Base-by-base conservation (phyloP, 1,140 invertebrate genomes). In the Thereuonema tuberculata region DNA sequence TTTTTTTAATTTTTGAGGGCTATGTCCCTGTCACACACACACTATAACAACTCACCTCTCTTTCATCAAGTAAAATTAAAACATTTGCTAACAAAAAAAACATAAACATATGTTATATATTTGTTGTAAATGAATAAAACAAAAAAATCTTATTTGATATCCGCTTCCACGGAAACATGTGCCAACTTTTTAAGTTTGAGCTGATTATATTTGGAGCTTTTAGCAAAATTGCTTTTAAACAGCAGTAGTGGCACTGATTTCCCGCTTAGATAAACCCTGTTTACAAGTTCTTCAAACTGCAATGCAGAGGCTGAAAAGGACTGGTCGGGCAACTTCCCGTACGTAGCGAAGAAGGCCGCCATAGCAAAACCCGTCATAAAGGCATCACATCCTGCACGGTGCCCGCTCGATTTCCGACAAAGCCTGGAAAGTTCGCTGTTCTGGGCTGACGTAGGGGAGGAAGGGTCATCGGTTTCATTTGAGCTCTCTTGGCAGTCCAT, bases 331-430 rank as follows among this genome's bases (percentile, higher is more conserved):
- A 24, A 1, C 20, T 47, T 63, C 3, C 66, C 64, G 14, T 17
- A 66, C 29, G 66, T 63, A 2, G 62, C 59, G 2, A 73, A 25
- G 53, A 68, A 71, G 50, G 60, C 63, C 5, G 72, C 66, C 59
- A 77, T 69, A 27, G 68, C 68, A 57, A 69, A 76, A 1, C 73
- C 76, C 23, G 76, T 77, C 75, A 77, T 77, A 60, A 77, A 77
- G 12, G 76, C 74, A 68, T 77, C 76, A 67, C 70, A 74, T 2
- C 76, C 76, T 50, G 76, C 71, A 29, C 73, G 64, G 65, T 77
- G 76, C 27, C 68, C 65, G 17, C 64, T 59, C 3, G 53, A 55
- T 28, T 27, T 27, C 53, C 27, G 53, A 3, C 21, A 14, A 17
- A 9, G 31, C 31, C 17, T 37, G 31, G 48, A 50, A 12, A 12